Conservation (phyloP, 2,113 vertebrate genomes). For the Psilopsiagon aurifrons region DNA sequence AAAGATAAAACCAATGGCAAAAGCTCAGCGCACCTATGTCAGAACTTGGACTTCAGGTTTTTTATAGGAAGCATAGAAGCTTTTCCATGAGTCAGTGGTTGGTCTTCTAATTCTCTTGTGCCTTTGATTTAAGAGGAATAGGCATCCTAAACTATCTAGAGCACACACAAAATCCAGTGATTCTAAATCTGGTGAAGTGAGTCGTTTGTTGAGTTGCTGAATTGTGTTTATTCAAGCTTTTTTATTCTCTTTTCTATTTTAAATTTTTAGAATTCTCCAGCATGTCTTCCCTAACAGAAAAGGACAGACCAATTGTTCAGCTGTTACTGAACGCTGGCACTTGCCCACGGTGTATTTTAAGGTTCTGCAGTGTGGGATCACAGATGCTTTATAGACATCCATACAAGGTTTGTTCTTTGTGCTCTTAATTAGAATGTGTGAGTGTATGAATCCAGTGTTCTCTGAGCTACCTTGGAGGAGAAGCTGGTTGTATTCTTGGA, state of each 20-base stretch:
- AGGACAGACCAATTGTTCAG: constrained; percentile 81
- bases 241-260: background rate
- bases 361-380: constrained; percentile 87
- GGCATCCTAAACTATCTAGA: background rate
- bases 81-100: background rate
- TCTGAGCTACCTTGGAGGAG: background rate
- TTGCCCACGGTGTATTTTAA: constrained; percentile 89
- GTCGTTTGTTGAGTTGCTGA: background rate
- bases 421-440: background rate
- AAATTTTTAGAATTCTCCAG: background rate
- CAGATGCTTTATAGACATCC: constrained; percentile 80
- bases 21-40: background rate
- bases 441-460: background rate
- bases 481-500: background rate
- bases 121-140: background rate
- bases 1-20: background rate
- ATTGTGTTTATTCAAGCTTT: background rate
- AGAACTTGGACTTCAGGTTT: background rate
- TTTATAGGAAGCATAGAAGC: background rate
- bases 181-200: background rate
- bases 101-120: background rate
- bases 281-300: constrained; percentile 86
- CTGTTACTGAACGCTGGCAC: constrained; percentile 84
- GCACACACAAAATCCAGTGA: background rate
- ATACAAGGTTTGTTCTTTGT: constrained; percentile 75